Conservation (phyloP, 2,113 vertebrate species). For the Zapus hudsonius region DNA sequence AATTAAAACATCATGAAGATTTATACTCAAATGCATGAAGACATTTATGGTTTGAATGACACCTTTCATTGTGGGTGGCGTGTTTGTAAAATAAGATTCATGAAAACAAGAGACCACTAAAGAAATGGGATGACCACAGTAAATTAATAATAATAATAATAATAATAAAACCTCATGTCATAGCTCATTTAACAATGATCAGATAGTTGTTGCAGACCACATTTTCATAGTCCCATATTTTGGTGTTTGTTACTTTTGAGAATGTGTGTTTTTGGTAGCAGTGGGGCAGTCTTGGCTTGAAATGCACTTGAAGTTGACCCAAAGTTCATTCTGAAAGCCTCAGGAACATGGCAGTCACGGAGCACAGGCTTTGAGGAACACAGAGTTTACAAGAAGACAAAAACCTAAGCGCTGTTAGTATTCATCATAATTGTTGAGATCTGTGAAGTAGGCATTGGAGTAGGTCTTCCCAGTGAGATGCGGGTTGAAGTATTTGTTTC, state of each 20-base stretch:
- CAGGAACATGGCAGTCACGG: constrained; percentile 74
- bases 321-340: constrained; percentile 78
- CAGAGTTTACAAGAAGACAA: constrained; percentile 75
- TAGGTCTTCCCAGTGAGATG: constrained; percentile 97
- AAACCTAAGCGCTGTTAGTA: constrained; percentile 87
- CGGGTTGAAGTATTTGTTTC: constrained; percentile 98
- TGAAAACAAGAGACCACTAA: constrained; percentile 54
- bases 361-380: constrained; percentile 78
- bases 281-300: constrained; percentile 76
- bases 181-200: constrained; percentile 1
- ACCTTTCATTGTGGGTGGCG: constrained; percentile 20
- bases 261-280: constrained; percentile 66
- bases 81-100: constrained; percentile 59
- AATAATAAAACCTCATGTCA: background rate
- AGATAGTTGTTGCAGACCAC: constrained; percentile 15
- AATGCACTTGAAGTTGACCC: constrained; percentile 82
- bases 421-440: constrained; percentile 98
- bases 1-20: constrained; percentile 63
- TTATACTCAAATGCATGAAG: constrained; percentile 27
- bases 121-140: constrained; percentile 49
- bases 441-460: constrained; percentile 97
- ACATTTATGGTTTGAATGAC: constrained; percentile 31
- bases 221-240: background rate
- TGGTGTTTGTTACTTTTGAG: constrained; percentile 3
- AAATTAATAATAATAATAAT: no score